phyloP scores from a whole-genome alignment of 2,888 invertebrate species.

The Galerucella pusilla region DNA sequence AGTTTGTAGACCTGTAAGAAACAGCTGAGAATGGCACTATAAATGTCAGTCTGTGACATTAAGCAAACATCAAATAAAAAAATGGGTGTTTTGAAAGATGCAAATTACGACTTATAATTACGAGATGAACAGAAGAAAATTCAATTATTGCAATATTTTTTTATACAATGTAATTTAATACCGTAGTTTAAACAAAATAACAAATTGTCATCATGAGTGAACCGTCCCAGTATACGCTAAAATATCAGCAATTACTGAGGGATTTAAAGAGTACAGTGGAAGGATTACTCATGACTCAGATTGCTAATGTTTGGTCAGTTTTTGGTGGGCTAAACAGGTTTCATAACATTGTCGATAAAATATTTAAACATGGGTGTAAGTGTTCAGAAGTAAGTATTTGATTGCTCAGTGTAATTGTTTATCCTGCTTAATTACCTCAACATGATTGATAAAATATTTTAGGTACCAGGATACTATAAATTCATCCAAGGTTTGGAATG shows the following conservation, averaged over 20 bases:
- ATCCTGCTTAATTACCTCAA: not conserved
- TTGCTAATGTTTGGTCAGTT: slow-evolving; percentile 71
- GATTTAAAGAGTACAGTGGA: slow-evolving; percentile 70
- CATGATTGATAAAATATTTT: slow-evolving; percentile 41
- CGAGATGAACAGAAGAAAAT: not conserved
- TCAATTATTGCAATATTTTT: not conserved
- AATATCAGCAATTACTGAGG: slow-evolving; percentile 67
- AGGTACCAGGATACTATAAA: slow-evolving; percentile 69
- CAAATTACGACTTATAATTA: not conserved
- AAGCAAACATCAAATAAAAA: too few relatives aligned
- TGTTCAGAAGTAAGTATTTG: slow-evolving; percentile 39
- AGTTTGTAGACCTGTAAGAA: too few relatives aligned
- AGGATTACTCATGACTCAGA: slow-evolving; percentile 68
- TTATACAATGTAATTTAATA: not conserved
- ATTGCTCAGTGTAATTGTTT: not conserved
- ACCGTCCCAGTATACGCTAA: slow-evolving; percentile 44
- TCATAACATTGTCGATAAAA: slow-evolving; percentile 68
- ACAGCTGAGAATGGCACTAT: too few relatives aligned
- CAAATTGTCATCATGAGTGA: slow-evolving; percentile 43
- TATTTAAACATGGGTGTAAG: slow-evolving; percentile 70
- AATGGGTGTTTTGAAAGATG: too few relatives aligned
- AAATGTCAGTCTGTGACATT: too few relatives aligned
- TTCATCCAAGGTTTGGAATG: slow-evolving; percentile 72
- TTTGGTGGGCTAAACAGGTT: slow-evolving; percentile 71
- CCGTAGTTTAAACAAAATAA: not conserved